phyloP scores from a whole-genome alignment of 2,888 invertebrate species.

The Pemphredon lugubris region DNA sequence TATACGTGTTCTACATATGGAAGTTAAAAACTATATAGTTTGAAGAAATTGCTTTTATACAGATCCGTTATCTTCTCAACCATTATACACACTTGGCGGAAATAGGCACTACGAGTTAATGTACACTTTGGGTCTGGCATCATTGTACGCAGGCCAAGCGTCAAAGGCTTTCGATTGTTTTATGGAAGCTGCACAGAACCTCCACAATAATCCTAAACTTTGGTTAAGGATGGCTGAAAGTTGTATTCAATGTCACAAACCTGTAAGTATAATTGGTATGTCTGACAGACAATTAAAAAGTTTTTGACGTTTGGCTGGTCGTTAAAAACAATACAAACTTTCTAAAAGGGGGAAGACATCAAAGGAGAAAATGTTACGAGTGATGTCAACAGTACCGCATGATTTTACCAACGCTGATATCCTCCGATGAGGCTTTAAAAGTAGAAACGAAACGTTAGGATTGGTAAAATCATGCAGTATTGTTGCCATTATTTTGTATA shows the following conservation, averaged over 20 bases:
- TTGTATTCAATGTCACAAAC: slow-evolving; percentile 88
- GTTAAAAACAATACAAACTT: too few species aligned
- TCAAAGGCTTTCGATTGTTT: slow-evolving; percentile 95
- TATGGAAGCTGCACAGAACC: slow-evolving; percentile 91
- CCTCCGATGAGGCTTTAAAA: too few species aligned
- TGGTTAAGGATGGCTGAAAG: slow-evolving; percentile 98
- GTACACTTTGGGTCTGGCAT: slow-evolving; percentile 92
- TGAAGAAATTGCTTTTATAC: slow-evolving; percentile 51
- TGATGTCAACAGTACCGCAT: too few species aligned
- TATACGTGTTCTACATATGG: background rate
- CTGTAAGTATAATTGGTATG: slow-evolving; percentile 81
- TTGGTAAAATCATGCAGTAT: too few species aligned
- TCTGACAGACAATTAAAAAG: too few species aligned
- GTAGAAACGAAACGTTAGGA: too few species aligned
- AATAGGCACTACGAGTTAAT: slow-evolving; percentile 86
- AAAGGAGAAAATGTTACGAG: background rate
- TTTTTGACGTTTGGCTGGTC: too few species aligned
- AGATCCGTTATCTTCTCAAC: slow-evolving; percentile 81
- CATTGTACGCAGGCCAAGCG: slow-evolving; percentile 91
- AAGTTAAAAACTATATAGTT: background rate
- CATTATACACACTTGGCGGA: slow-evolving; percentile 85
- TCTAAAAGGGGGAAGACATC: too few species aligned
- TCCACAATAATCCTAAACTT: slow-evolving; percentile 93
- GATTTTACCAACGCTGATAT: too few species aligned
- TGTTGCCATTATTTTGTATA: too few species aligned